phyloP scores from a whole-genome alignment of 2,113 vertebrate genomes.

The Piaya cayana region DNA sequence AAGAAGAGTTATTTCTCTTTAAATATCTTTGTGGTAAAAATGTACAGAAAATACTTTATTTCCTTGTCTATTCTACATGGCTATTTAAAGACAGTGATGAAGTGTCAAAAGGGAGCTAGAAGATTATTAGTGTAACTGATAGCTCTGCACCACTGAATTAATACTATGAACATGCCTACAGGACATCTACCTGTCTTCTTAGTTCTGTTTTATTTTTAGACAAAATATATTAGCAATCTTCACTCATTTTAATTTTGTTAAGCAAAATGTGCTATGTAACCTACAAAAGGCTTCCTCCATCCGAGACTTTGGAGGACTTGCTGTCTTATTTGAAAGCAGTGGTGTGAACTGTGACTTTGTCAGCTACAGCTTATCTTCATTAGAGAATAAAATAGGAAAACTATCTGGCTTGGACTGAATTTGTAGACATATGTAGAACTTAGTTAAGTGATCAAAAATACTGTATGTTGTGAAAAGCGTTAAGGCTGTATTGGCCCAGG shows the following conservation, averaged over 20 bases:
- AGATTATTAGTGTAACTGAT: conserved; percentile 64
- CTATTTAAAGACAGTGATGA: neutral
- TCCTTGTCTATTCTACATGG: conserved; percentile 14
- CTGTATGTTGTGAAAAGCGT: neutral
- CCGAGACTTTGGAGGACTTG: neutral
- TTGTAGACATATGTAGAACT: neutral
- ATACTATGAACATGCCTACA: conserved; percentile 7
- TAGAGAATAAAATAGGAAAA: neutral
- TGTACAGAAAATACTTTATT: conserved; percentile 25
- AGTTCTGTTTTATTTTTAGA: conserved; percentile 8
- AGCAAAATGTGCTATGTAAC: neutral
- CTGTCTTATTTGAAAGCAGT: neutral
- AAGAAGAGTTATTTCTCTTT: conserved; percentile 28
- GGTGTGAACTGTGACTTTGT: neutral
- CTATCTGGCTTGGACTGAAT: neutral
- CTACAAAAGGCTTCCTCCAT: neutral
- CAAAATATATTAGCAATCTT: conserved; percentile 22
- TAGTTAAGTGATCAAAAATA: neutral
- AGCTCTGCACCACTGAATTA: conserved; percentile 57
- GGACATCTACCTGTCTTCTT: conserved; percentile 52
- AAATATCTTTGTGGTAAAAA: conserved; percentile 43
- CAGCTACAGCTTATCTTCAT: neutral
- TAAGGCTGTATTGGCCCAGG: neutral
- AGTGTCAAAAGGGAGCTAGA: conserved; percentile 51
- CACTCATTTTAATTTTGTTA: conserved; percentile 1